Percentiles rank a stretch among this genome's conserved stretches.
Conservation (phyloP, 2,113 vertebrate genomes). For the Ceratotherium simum region DNA sequence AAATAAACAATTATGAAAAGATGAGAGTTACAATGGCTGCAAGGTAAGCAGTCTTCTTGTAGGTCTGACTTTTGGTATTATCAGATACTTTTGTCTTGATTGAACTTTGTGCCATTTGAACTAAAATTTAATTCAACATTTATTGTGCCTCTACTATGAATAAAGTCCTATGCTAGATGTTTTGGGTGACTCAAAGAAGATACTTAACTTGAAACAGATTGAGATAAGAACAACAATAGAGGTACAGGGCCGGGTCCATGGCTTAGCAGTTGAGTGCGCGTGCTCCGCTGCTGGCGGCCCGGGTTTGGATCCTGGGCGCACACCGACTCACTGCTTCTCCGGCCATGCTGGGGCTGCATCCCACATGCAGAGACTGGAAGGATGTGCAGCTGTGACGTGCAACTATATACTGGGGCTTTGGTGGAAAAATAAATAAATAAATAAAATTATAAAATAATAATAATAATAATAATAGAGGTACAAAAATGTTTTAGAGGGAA, state of each 20-base stretch:
- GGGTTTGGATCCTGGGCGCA: no score
- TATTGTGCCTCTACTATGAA: background rate
- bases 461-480: background rate
- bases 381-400: no score
- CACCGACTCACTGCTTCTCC: no score
- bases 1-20: constrained; percentile 16
- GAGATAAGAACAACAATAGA: background rate
- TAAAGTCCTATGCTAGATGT: background rate
- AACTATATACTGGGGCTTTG: no score
- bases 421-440: no score
- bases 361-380: no score
- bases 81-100: constrained; percentile 53
- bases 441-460: no score
- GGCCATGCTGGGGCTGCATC: no score
- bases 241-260: no score
- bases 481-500: background rate
- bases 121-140: constrained; percentile 42
- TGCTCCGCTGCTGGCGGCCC: no score
- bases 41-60: constrained; percentile 1
- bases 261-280: no score
- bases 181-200: background rate
- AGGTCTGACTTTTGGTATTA: constrained; percentile 35
- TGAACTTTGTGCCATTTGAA: background rate
- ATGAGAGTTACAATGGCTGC: background rate
- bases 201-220: background rate